These are phyloP conservation scores for Atopsyche davidsoni DNA, from an alignment of 1,140 invertebrate species.

Conservation along the genomic window DNA sequence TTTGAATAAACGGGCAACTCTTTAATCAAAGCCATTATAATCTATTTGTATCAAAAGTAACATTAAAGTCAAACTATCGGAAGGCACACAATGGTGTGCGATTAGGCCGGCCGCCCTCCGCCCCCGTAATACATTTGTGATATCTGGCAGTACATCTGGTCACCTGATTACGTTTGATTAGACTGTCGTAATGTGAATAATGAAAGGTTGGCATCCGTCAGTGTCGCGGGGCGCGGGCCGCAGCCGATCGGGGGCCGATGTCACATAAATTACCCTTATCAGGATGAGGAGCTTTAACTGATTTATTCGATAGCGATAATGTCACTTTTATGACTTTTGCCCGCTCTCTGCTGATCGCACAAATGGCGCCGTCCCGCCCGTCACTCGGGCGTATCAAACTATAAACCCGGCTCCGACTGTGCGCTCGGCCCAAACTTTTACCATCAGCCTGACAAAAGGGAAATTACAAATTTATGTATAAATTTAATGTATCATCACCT, in stretches of 20 bases:
- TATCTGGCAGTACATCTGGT: too few relatives aligned
- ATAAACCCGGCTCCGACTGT: neutral
- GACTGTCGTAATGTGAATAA: slow-evolving; percentile 14
- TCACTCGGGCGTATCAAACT: neutral
- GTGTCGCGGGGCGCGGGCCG: slow-evolving; percentile 16
- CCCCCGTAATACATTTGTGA: too few relatives aligned
- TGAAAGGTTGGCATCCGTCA: slow-evolving; percentile 21
- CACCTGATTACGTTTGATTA: slow-evolving; percentile 10
- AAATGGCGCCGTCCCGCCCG: neutral
- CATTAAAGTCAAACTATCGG: too few relatives aligned
- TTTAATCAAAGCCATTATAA: too few relatives aligned
- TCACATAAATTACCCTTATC: slow-evolving; percentile 31
- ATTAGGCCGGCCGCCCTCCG: too few relatives aligned
- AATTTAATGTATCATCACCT: too few relatives aligned
- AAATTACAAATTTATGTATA: too few relatives aligned
- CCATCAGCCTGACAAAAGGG: neutral
- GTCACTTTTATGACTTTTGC: slow-evolving; percentile 27
- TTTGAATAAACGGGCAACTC: too few relatives aligned
- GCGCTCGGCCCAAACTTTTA: neutral
- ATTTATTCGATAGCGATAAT: slow-evolving; percentile 28
- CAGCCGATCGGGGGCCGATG: slow-evolving; percentile 24
- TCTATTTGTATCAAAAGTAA: too few relatives aligned
- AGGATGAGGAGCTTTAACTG: slow-evolving; percentile 26
- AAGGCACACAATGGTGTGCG: too few relatives aligned
- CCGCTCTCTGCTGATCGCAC: slow-evolving; percentile 11